Conservation (phyloP, 2,113 vertebrate species). For the Pedetes capensis region DNA sequence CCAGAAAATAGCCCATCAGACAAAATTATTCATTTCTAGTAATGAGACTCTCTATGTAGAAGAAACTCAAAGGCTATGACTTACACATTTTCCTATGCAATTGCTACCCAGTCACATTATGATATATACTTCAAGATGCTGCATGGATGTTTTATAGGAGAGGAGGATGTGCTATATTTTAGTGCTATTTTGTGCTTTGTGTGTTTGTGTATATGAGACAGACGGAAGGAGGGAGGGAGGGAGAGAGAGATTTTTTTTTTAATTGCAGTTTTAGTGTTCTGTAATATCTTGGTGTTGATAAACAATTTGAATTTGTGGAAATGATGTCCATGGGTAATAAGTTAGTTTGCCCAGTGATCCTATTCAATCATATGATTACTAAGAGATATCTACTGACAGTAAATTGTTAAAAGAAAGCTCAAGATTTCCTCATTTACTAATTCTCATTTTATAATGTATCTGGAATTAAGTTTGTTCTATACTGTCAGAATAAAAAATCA, state of each 20-base stretch:
- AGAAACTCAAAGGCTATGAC: not conserved
- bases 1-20: not conserved
- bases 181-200: not conserved
- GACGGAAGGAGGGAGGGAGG: not conserved
- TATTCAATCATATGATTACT: not conserved
- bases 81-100: not conserved
- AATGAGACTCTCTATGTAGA: not conserved
- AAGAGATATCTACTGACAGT: not conserved
- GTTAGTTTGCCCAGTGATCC: not conserved
- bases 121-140: no score
- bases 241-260: not conserved
- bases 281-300: not conserved
- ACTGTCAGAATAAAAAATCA: not conserved
- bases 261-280: not conserved
- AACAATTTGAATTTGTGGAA: not conserved
- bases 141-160: not conserved
- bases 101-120: not conserved
- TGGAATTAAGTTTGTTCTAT: not conserved
- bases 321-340: not conserved
- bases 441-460: not conserved
- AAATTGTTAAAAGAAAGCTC: not conserved
- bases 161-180: not conserved
- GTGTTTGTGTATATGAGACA: not conserved
- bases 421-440: not conserved
- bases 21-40: not conserved